Base-by-base conservation (phyloP, 2,888 invertebrate species). In the Ypsolopha scabrella region DNA sequence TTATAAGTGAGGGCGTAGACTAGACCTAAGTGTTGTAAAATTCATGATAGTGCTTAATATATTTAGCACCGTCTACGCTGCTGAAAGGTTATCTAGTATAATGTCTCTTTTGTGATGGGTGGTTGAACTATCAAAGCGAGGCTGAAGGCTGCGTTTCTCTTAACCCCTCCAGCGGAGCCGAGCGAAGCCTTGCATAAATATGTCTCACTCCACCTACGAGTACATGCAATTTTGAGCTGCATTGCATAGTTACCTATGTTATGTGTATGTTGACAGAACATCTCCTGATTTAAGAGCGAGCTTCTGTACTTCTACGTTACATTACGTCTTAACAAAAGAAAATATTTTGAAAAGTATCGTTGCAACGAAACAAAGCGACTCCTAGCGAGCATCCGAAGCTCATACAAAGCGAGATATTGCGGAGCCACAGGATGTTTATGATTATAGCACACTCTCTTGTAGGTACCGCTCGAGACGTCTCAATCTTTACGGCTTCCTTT, bases 361-460 rank as follows among this genome's bases (percentile, higher is more conserved):
- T 74, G 75, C 67, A 73, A 68, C 72, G 72, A 76, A 82, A 85
- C 82, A 83, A 83, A 82, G 79, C 75, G 34, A 68, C 62, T 72
- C 72, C 68, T 72, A 69, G 70, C 65, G 65, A 71, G 72, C 69
- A 71, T 70, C 64, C 68, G 63, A 73, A 78, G 76, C 70, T 77
- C 72, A 70, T 75, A 80, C 79, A 82, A 80, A 79, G 80, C 72
- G 73, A 75, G 78, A 78, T 80, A 81, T 80, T 77, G 77, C 74
- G 70, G 68, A 64, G 70, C 68, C 68, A 65, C 75, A 75, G 79
- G 79, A 80, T 80, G 72, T 78, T 81, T 81, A 80, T 80, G 77
- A 80, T 81, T 77, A 80, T 78, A 66, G 77, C 71, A 67, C 70
- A 76, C 72, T 75, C 72, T 70, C 75, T 75, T 68, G 70, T n/a